Evolutionary conservation across 2,113 vertebrate genomes (phyloP).

Genomic region (Cairina moschata): DNA sequence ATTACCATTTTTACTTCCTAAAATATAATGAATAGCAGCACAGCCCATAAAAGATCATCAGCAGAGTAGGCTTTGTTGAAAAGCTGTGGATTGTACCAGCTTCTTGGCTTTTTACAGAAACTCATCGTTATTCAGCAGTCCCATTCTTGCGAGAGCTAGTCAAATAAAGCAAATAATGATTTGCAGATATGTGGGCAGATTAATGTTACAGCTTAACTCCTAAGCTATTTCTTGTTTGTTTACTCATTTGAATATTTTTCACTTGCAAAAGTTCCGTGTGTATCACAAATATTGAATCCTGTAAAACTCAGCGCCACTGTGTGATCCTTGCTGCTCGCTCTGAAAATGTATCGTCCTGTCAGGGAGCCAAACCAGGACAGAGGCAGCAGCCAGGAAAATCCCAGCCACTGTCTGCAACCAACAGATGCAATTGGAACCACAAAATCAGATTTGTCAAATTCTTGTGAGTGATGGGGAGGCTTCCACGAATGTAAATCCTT

Average conservation of each 20-base stretch:
- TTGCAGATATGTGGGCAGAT: background rate
- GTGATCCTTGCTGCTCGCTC: background rate
- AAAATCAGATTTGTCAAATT: background rate
- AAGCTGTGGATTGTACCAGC: background rate
- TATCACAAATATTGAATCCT: background rate
- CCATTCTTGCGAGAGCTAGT: background rate
- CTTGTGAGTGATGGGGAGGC: too few species aligned
- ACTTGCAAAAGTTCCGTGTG: background rate
- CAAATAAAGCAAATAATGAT: background rate
- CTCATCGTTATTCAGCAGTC: conserved; percentile 8
- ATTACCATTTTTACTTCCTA: background rate
- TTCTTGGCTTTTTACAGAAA: background rate
- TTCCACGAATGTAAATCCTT: background rate
- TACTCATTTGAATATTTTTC: background rate
- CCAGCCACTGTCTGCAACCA: background rate
- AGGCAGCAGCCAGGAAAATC: background rate
- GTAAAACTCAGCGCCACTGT: background rate
- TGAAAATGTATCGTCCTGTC: background rate
- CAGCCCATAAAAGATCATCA: background rate
- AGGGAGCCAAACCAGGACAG: background rate
- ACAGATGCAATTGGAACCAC: background rate
- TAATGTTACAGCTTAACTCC: background rate
- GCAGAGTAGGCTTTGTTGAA: background rate
- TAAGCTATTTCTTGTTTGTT: background rate
- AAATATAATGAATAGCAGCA: background rate